These are phyloP conservation scores for Stichodactyla helianthus DNA, from an alignment of 64 coral and sea anemone genomes.

Conservation along the genomic window DNA sequence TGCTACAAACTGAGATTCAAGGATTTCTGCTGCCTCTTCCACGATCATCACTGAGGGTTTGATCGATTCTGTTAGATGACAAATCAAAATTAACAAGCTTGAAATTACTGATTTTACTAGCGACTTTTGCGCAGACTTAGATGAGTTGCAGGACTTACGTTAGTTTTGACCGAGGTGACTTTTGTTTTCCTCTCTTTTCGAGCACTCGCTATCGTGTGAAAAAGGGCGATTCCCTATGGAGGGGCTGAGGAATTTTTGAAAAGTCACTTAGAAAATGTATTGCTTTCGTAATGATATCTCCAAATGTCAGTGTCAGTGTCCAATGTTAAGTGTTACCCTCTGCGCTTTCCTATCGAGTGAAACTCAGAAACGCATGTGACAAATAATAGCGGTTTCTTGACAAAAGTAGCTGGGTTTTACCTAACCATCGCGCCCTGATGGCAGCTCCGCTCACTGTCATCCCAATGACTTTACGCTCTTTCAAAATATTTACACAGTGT, in stretches of 20 bases:
- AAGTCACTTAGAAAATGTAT: no score
- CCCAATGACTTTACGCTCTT: slow-evolving; percentile 46
- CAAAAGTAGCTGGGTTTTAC: slow-evolving; percentile 14
- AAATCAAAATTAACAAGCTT: not conserved
- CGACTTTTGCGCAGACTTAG: not conserved
- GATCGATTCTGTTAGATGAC: slow-evolving; percentile 3
- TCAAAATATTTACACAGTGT: slow-evolving; percentile 38
- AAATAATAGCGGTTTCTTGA: no score
- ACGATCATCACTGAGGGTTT: slow-evolving; percentile 78
- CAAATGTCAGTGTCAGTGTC: no score
- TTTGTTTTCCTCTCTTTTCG: no score
- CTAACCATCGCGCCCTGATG: slow-evolving; percentile 58
- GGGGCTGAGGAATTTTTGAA: no score
- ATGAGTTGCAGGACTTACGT: not conserved
- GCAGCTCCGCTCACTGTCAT: slow-evolving; percentile 89
- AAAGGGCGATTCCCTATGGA: no score
- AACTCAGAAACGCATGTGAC: no score
- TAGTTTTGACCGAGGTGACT: no score
- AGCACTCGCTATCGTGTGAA: no score
- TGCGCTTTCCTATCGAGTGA: no score
- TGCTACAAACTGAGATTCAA: slow-evolving; percentile 70
- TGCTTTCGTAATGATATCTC: no score
- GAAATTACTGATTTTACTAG: not conserved
- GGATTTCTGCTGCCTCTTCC: slow-evolving; percentile 85
- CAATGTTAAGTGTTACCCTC: no score